These are phyloP conservation scores for Anoura caudifer DNA, from an alignment of 2,113 vertebrate species.

Conservation along the genomic window DNA sequence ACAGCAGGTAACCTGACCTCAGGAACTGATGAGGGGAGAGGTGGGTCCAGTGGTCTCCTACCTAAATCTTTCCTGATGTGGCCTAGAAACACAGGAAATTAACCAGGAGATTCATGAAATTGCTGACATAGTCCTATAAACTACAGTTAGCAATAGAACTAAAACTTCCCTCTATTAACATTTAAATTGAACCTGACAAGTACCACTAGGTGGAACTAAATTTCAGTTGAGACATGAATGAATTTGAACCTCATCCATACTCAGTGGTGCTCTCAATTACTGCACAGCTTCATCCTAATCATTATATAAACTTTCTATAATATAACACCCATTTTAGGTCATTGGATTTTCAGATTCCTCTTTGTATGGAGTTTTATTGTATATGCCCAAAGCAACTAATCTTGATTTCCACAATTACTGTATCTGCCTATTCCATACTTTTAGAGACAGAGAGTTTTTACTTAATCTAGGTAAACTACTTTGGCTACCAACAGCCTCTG, in stretches of 20 bases:
- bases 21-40: neutral
- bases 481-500: fast-evolving
- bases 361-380: neutral
- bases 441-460: neutral
- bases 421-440: neutral
- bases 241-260: neutral
- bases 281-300: too few relatives aligned
- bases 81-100: neutral
- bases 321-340: neutral
- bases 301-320: neutral
- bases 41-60: fast-evolving
- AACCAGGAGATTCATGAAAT: neutral
- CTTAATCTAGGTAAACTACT: neutral
- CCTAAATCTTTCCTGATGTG: neutral
- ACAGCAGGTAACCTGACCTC: neutral
- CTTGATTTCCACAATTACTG: neutral
- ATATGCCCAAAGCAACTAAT: neutral
- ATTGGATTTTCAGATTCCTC: neutral
- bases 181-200: neutral
- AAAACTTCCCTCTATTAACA: neutral
- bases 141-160: neutral
- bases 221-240: neutral
- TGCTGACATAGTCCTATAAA: neutral
- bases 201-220: neutral
- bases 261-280: neutral